phyloP scores from a whole-genome alignment of 35 echinoderm and acorn worm species.

The Lytechinus pictus region DNA sequence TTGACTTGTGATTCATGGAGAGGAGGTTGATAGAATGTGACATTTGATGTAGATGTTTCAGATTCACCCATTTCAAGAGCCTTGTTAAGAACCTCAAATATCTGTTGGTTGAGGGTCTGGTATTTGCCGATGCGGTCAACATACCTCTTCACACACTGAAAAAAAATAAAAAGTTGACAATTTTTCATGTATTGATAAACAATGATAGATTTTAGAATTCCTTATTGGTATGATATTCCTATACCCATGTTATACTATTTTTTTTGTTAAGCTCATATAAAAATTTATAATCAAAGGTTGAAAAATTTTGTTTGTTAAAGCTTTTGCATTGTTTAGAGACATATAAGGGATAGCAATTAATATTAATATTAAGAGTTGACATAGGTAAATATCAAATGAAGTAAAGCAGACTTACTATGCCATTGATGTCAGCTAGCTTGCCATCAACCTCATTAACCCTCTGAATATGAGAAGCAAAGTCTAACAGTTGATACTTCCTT shows the following conservation, averaged over 20 bases:
- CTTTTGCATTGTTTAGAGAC: no score
- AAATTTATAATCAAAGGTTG: no score
- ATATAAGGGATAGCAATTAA: no score
- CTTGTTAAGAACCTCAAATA: conserved; percentile 15
- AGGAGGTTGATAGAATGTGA: neutral
- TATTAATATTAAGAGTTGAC: neutral
- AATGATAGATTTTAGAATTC: no score
- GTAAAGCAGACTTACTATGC: conserved; percentile 70
- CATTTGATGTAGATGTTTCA: neutral
- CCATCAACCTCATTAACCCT: conserved; percentile 68
- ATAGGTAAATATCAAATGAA: neutral
- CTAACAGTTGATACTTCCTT: conserved; percentile 70
- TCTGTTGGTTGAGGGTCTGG: conserved; percentile 26
- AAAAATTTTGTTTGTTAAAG: no score
- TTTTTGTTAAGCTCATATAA: no score
- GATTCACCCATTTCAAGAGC: neutral
- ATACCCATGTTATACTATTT: no score
- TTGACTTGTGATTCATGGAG: conserved; percentile 1
- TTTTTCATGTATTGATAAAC: no score
- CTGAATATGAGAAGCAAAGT: conserved; percentile 77
- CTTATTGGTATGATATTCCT: no score
- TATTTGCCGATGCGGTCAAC: conserved; percentile 11
- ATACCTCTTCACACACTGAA: conserved; percentile 49
- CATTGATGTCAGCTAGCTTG: conserved; percentile 72
- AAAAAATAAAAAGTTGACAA: neutral